These are phyloP conservation scores for Gambusia holbrooki DNA, from an alignment of 2,113 vertebrate genomes.

Conservation along the genomic window DNA sequence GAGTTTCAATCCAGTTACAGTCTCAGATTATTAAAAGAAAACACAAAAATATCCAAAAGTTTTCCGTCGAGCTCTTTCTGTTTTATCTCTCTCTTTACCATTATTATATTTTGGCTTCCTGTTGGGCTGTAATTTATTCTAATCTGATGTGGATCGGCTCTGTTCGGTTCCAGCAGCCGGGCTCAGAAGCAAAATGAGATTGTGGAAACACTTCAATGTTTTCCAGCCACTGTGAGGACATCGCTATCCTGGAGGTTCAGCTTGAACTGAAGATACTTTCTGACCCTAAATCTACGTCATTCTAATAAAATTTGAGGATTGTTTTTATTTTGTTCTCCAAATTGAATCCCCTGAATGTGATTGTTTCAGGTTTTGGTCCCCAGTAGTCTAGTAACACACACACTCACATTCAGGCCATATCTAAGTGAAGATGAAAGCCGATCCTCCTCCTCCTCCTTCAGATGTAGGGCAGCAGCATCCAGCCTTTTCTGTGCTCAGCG, in stretches of 20 bases:
- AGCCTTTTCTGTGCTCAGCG: constrained; percentile 17
- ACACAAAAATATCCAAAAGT: not conserved
- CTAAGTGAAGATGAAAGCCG: constrained; percentile 66
- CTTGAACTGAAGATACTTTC: not conserved
- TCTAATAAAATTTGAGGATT: not conserved
- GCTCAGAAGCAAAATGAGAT: constrained; percentile 36
- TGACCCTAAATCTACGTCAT: not conserved
- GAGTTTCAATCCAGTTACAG: no score
- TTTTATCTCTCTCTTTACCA: constrained; percentile 6
- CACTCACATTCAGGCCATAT: constrained; percentile 38
- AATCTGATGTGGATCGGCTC: constrained; percentile 51
- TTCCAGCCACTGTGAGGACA: not conserved
- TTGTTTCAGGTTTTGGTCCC: not conserved
- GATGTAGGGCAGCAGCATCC: constrained; percentile 63
- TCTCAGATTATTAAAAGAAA: not conserved
- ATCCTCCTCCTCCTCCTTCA: constrained; percentile 61
- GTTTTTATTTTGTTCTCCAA: not conserved
- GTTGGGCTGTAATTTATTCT: constrained; percentile 35
- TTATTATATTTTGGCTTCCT: not conserved
- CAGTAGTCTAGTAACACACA: constrained; percentile 2
- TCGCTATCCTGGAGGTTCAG: not conserved
- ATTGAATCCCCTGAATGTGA: not conserved
- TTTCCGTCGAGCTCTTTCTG: not conserved
- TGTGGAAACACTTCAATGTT: not conserved
- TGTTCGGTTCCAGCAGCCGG: constrained; percentile 41